Conservation (phyloP, 2,888 invertebrate species). For the Agrypnus murinus region DNA sequence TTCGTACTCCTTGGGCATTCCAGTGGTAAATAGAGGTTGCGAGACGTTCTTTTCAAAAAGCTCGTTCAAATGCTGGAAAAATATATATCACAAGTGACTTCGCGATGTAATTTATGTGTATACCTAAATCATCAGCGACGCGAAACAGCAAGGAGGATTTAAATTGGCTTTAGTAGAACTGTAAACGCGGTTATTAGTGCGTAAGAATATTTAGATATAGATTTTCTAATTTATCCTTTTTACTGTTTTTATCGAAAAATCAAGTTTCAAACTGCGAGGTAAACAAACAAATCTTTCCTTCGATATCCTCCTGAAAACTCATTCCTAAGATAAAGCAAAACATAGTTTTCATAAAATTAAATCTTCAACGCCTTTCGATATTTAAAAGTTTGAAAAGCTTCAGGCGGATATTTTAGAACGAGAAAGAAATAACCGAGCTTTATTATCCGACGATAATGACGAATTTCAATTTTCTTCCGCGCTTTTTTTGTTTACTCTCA, state of each 20-base stretch:
- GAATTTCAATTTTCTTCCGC: conserved; percentile 9
- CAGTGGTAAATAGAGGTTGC: conserved; percentile 1
- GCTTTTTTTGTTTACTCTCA: conserved; percentile 2
- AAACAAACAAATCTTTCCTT: too few relatives aligned
- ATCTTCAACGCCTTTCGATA: too few relatives aligned
- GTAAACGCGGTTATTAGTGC: conserved; percentile 32
- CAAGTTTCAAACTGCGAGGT: too few relatives aligned
- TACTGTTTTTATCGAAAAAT: too few relatives aligned
- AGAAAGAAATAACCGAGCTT: conserved; percentile 5
- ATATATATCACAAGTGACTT: conserved; percentile 30
- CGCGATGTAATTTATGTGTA: conserved; percentile 33
- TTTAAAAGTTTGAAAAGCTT: too few relatives aligned
- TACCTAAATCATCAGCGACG: conserved; percentile 30
- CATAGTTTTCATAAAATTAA: too few relatives aligned
- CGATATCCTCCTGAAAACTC: too few relatives aligned
- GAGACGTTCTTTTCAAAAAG: conserved; percentile 22
- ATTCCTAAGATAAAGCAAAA: too few relatives aligned
- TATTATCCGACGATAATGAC: conserved; percentile 26
- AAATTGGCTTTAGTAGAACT: conserved; percentile 29
- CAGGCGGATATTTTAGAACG: background rate
- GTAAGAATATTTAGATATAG: conserved; percentile 23
- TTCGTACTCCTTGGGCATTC: conserved; percentile 1
- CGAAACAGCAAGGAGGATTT: conserved; percentile 38
- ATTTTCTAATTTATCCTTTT: conserved; percentile 30
- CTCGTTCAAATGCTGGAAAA: conserved; percentile 20